Evolutionary conservation across 2,113 vertebrate species (phyloP), one percentile per base, ranked within the genome.

Genomic region (Cardinalis cardinalis): DNA sequence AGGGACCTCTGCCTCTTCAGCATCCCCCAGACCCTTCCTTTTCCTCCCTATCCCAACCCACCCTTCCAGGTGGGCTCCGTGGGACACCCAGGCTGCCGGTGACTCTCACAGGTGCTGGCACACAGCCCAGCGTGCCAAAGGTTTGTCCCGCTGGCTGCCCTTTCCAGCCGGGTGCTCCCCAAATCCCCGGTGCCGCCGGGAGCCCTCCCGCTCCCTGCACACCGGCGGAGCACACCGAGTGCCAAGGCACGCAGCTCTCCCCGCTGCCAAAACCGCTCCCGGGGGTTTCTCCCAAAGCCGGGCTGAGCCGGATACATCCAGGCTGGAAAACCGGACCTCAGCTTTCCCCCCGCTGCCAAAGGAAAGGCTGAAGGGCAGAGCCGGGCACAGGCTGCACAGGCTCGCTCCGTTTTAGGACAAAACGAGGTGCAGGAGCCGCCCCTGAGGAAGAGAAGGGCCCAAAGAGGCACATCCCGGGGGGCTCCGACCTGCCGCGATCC

Each of bases 151-250:
- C 8, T 14, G 61, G 31, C 80, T 9, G 88, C 72, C 51, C 28
- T 38, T 41, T n/a, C 71, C 36, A 2, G 59, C 32, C 8, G 0
- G 68, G 49, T 0, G 23, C 41, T 58, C 68, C 68, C n/a, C 4
- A 0, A 0, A 0, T 8, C 53, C 49, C 49, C 2, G 5, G 0
- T 4, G 18, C 68, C 0, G 1, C 43, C 19, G 3, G 49, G 36
- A 44, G 34, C 58, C 40, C 14, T 32, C 14, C 61, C 0, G 2
- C 76, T n/a, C 5, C 10, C 29, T 3, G 14, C 40, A 7, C 4
- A 1, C 20, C 5, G 1, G 3, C 1, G 7, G 2, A 46, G 46
- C 21, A 24, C 46, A 48, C 12, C 44, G 46, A 48, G 46, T 73
- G 88, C 73, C 90, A 60, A 63, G 53, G 72, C 84, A 76, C 31